Evolutionary conservation across 2,888 invertebrate genomes (phyloP).

Genomic region (Drosophila robusta): DNA sequence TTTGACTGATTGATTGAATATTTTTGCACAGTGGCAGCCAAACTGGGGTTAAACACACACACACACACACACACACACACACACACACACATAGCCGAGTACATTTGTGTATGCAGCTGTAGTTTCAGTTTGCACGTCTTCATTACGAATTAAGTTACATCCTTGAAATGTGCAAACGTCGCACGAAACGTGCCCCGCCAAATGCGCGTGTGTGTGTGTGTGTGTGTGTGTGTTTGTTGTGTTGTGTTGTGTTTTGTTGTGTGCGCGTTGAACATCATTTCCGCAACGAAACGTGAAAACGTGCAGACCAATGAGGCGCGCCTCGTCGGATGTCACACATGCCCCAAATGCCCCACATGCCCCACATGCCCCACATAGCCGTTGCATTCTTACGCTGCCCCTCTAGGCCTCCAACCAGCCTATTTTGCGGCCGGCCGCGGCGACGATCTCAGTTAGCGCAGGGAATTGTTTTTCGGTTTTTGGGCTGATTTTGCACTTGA

Average conservation of each 20-base stretch:
- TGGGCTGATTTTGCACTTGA: constrained; percentile 50
- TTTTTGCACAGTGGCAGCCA: constrained; percentile 39
- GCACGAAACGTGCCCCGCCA: constrained; percentile 62
- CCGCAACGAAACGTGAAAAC: constrained; percentile 67
- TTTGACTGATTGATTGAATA: constrained; percentile 77
- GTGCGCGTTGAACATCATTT: constrained; percentile 62
- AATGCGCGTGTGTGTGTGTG: constrained; percentile 32
- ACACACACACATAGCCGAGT: constrained; percentile 1
- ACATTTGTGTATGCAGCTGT: constrained; percentile 34
- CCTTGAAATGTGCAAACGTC: constrained; percentile 78
- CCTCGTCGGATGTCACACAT: constrained; percentile 39
- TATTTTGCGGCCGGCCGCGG: too few relatives aligned
- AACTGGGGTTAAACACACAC: constrained; percentile 23
- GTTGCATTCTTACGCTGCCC: constrained; percentile 38
- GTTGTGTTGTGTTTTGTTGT: constrained; percentile 33
- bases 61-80: constrained; percentile 3
- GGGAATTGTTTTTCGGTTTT: constrained; percentile 27
- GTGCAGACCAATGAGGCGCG: constrained; percentile 41
- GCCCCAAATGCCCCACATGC: neutral
- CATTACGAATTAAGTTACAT: constrained; percentile 78
- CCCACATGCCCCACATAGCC: constrained; percentile 15
- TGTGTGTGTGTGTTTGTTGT: constrained; percentile 12
- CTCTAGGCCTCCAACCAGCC: too few relatives aligned
- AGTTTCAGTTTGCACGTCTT: constrained; percentile 67
- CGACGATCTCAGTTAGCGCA: neutral